A percentile compares a stretch with the other conserved stretches of the same genome.
These are phyloP conservation scores for Anguilla japonica DNA, from an alignment of 2,113 vertebrate genomes.

Conservation along the genomic window DNA sequence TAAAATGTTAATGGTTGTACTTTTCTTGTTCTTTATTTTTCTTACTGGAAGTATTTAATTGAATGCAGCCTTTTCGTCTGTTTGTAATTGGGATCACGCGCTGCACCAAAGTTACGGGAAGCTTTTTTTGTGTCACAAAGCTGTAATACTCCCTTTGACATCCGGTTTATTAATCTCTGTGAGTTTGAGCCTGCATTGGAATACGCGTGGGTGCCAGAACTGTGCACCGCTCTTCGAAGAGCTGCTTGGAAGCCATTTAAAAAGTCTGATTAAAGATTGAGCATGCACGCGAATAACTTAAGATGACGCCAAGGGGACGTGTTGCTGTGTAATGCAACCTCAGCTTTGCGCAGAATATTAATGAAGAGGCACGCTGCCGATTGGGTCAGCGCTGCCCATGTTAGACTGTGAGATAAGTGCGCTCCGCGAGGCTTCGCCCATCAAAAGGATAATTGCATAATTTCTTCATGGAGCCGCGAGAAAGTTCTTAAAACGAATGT, in stretches of 20 bases:
- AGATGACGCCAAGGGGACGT: background rate
- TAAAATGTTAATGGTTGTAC: background rate
- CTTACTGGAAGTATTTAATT: too few relatives aligned
- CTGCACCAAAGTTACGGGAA: background rate
- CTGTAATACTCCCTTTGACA: background rate
- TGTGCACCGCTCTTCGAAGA: background rate
- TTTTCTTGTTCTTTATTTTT: background rate
- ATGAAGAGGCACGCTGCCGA: background rate
- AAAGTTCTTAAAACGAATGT: background rate
- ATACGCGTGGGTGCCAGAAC: background rate
- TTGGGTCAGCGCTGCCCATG: background rate
- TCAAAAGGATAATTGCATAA: background rate
- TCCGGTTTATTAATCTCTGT: background rate
- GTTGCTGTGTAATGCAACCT: background rate
- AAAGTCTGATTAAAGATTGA: background rate
- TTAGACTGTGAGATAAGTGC: background rate
- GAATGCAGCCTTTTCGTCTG: background rate
- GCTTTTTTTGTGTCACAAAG: background rate
- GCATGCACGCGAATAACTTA: background rate
- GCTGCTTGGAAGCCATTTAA: background rate
- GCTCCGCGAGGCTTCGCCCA: background rate
- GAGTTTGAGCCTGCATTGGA: background rate
- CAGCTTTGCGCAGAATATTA: background rate
- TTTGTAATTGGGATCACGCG: background rate
- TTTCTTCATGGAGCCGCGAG: background rate